These are phyloP conservation scores for Philopedon plagiatum DNA, from an alignment of 2,888 invertebrate species.

Conservation along the genomic window DNA sequence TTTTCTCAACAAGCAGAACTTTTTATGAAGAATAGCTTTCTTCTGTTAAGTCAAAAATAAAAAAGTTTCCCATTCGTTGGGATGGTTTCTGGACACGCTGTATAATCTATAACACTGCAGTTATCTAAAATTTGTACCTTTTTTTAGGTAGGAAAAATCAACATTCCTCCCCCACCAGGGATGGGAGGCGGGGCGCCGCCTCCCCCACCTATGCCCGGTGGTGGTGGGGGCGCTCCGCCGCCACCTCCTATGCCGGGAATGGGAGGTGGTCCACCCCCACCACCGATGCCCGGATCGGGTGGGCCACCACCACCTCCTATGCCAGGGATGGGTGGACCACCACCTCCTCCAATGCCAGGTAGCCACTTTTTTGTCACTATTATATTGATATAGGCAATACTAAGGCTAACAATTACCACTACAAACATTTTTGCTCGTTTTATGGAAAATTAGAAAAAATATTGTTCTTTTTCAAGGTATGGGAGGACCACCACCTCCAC, in stretches of 20 bases:
- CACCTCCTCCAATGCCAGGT: conserved; percentile 65
- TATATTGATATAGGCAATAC: too few relatives aligned
- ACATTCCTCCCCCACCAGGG: conserved; percentile 23
- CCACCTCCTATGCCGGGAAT: conserved; percentile 65
- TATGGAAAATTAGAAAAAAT: conserved; percentile 53
- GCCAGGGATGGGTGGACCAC: conserved; percentile 59
- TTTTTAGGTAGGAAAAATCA: conserved; percentile 14
- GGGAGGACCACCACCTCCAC: conserved; percentile 61
- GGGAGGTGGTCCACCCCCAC: conserved; percentile 65
- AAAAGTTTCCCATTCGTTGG: too few relatives aligned
- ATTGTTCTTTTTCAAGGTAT: conserved; percentile 52
- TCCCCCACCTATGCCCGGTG: conserved; percentile 44
- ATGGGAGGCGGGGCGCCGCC: conserved; percentile 23
- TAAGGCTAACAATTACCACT: too few relatives aligned
- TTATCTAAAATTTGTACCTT: neutral
- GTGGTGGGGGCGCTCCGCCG: conserved; percentile 65
- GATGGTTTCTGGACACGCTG: too few relatives aligned
- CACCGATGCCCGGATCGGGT: conserved; percentile 68
- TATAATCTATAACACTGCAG: neutral
- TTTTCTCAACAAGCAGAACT: too few relatives aligned
- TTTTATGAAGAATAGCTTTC: too few relatives aligned
- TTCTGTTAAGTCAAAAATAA: too few relatives aligned
- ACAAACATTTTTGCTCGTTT: neutral
- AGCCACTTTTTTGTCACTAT: conserved; percentile 3
- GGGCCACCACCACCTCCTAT: conserved; percentile 68